These are phyloP conservation scores for Cyclargus thomasi DNA, from an alignment of 1,140 invertebrate genomes.

Conservation along the genomic window DNA sequence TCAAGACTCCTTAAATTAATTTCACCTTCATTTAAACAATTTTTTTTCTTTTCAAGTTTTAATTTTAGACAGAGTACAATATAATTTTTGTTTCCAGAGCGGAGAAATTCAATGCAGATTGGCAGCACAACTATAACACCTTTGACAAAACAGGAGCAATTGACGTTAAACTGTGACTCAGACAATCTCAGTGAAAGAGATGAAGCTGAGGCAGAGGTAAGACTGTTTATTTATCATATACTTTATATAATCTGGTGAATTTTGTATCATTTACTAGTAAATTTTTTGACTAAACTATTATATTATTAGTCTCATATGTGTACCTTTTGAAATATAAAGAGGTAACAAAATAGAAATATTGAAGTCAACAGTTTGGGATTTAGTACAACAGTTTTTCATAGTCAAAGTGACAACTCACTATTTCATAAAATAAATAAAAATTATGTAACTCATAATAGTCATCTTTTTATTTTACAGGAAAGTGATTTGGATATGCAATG, in stretches of 20 bases:
- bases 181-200: constrained; percentile 85
- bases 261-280: too few relatives aligned
- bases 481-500: constrained; percentile 73
- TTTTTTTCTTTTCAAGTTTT: too few relatives aligned
- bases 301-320: too few relatives aligned
- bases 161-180: constrained; percentile 79
- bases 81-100: constrained; percentile 52
- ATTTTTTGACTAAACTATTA: too few relatives aligned
- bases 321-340: too few relatives aligned
- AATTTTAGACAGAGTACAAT: neutral
- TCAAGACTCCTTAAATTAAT: neutral
- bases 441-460: neutral
- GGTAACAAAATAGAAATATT: too few relatives aligned
- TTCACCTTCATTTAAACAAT: too few relatives aligned
- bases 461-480: constrained; percentile 45
- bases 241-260: neutral
- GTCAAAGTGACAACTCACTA: too few relatives aligned
- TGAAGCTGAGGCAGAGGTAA: constrained; percentile 87
- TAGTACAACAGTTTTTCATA: too few relatives aligned
- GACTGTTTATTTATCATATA: constrained; percentile 33
- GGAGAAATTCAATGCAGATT: constrained; percentile 75
- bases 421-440: too few relatives aligned
- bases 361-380: too few relatives aligned
- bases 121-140: constrained; percentile 83
- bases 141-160: constrained; percentile 73